phyloP scores from a whole-genome alignment of 2,797 vertebrate genomes.

The Hirundo rustica region DNA sequence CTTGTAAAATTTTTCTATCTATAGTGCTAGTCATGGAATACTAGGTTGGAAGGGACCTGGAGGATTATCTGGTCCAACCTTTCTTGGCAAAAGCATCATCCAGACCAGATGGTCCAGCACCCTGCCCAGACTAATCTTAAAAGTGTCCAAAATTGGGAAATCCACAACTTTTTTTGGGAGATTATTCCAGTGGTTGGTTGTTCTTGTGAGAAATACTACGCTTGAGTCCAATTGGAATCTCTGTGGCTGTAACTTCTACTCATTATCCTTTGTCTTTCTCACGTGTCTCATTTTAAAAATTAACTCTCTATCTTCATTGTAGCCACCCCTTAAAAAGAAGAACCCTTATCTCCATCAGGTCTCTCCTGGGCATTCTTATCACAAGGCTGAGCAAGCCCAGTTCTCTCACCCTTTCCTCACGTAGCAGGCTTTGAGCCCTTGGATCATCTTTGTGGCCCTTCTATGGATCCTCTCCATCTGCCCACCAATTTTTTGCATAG shows the following conservation, averaged over 20 bases:
- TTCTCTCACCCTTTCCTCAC: background rate
- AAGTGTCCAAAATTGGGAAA: background rate
- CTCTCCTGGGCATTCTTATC: background rate
- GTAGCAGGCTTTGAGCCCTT: background rate
- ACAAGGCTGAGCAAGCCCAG: background rate
- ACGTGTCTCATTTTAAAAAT: background rate
- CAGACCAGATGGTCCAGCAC: background rate
- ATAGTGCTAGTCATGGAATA: background rate
- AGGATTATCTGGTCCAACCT: background rate
- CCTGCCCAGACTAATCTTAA: background rate
- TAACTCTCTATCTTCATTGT: background rate
- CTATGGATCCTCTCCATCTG: background rate
- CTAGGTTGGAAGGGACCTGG: background rate
- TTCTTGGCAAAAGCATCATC: background rate
- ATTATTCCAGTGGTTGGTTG: background rate
- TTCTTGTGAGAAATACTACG: background rate
- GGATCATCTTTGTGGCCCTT: background rate
- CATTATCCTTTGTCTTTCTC: background rate
- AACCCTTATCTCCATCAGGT: background rate
- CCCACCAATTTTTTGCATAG: background rate
- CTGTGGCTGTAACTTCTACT: fast-evolving
- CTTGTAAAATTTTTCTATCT: background rate
- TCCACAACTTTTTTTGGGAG: background rate
- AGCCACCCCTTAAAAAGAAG: background rate
- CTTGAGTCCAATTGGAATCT: background rate